Conservation (phyloP, 1,140 invertebrate species). For the Plodia interpunctella region DNA sequence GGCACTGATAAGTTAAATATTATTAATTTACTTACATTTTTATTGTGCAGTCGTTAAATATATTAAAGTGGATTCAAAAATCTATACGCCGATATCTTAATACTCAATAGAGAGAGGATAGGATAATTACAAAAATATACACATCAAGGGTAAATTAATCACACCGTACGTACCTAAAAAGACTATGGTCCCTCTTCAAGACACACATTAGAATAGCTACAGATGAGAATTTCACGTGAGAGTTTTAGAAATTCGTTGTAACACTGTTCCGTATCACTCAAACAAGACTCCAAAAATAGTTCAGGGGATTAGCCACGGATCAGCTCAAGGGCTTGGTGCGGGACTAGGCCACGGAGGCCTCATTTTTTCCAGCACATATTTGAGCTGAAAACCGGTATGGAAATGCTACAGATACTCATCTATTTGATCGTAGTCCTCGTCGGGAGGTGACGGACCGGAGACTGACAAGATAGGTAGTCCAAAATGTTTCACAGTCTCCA, state of each 20-base stretch:
- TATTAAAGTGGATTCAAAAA: slow-evolving; percentile 42
- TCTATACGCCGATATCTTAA: slow-evolving; percentile 31
- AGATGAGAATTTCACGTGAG: slow-evolving; percentile 27
- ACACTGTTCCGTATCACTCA: slow-evolving; percentile 23
- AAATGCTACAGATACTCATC: slow-evolving; percentile 77
- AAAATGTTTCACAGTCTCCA: slow-evolving; percentile 80
- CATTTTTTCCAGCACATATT: slow-evolving; percentile 69
- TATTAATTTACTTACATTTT: slow-evolving; percentile 35
- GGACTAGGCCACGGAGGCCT: slow-evolving; percentile 60
- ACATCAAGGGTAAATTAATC: slow-evolving; percentile 31
- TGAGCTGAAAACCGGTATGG: slow-evolving; percentile 69
- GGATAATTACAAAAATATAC: slow-evolving; percentile 34
- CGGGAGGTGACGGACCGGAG: slow-evolving; percentile 86
- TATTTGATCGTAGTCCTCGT: slow-evolving; percentile 79
- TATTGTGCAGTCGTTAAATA: slow-evolving; percentile 62
- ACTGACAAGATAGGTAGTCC: slow-evolving; percentile 86
- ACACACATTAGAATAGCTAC: slow-evolving; percentile 43
- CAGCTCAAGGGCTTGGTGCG: slow-evolving; percentile 53
- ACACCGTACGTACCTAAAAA: slow-evolving; percentile 34
- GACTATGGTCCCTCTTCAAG: slow-evolving; percentile 67
- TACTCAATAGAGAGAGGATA: slow-evolving; percentile 45
- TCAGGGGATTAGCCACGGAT: slow-evolving; percentile 28
- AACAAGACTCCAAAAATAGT: slow-evolving; percentile 33
- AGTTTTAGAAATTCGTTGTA: slow-evolving; percentile 47
- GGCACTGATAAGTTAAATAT: slow-evolving; percentile 52